These are phyloP conservation scores for Tetragonula clypearis DNA, from an alignment of 1,140 invertebrate species.

Conservation along the genomic window DNA sequence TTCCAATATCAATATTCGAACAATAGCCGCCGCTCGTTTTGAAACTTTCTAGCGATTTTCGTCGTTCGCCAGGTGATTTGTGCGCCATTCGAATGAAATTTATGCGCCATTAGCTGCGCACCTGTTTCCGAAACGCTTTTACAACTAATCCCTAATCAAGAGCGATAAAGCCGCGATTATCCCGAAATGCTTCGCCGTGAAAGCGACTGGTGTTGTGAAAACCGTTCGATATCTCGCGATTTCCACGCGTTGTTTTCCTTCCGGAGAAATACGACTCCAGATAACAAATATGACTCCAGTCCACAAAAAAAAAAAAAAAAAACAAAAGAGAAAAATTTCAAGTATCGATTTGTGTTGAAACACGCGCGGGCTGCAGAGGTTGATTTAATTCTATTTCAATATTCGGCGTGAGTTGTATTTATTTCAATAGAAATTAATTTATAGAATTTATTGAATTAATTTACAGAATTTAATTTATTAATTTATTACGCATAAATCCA, in stretches of 20 bases:
- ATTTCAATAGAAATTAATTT: too few species aligned
- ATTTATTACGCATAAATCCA: too few species aligned
- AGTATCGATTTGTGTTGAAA: too few species aligned
- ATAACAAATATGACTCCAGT: background rate
- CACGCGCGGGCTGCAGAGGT: too few species aligned
- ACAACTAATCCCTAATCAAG: background rate
- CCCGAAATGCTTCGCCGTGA: background rate
- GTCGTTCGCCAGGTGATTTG: slow-evolving; percentile 1
- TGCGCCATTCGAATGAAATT: slow-evolving; percentile 18
- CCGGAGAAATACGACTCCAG: background rate
- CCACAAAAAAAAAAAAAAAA: too few species aligned
- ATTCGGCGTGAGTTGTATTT: too few species aligned
- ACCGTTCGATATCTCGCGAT: background rate
- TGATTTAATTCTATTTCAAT: too few species aligned
- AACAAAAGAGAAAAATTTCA: too few species aligned
- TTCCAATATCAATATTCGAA: background rate
- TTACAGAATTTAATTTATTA: too few species aligned
- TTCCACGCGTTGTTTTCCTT: background rate
- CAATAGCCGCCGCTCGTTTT: background rate
- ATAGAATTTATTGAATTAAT: too few species aligned
- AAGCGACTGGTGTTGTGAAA: slow-evolving; percentile 19
- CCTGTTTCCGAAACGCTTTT: background rate
- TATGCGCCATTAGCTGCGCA: slow-evolving; percentile 11
- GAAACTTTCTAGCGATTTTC: slow-evolving; percentile 36
- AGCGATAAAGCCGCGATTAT: background rate